Evolutionary conservation across 2,797 vertebrate species (phyloP).

Genomic region (Phyllotis vaccarum): DNA sequence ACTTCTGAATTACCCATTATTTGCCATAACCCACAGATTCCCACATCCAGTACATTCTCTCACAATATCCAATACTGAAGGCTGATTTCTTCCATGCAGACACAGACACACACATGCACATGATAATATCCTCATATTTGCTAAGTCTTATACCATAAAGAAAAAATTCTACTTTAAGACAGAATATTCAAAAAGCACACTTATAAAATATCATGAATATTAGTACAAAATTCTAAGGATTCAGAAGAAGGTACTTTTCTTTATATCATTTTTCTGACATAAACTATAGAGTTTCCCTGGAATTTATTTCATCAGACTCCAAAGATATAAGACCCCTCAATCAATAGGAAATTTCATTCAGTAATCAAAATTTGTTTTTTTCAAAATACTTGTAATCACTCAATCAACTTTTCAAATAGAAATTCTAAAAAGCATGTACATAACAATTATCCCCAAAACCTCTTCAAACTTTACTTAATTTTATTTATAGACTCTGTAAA

Average conservation of each 20-base stretch:
- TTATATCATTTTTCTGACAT: conserved; percentile 28
- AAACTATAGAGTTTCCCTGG: conserved; percentile 48
- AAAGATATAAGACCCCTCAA: conserved; percentile 19
- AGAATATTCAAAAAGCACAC: conserved; percentile 25
- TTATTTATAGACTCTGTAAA: conserved; percentile 74
- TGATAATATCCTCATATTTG: conserved; percentile 25
- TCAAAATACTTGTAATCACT: conserved; percentile 44
- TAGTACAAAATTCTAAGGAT: not conserved
- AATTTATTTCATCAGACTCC: conserved; percentile 44
- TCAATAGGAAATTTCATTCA: conserved; percentile 3
- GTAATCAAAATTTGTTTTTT: conserved; percentile 39
- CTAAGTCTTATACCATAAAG: conserved; percentile 35
- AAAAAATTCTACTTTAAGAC: conserved; percentile 31
- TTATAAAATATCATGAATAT: not conserved
- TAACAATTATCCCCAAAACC: conserved; percentile 28
- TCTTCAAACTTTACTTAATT: conserved; percentile 77
- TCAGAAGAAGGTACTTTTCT: conserved; percentile 27
- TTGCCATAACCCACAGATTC: conserved; percentile 1
- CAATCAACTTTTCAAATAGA: conserved; percentile 47
- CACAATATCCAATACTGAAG: conserved; percentile 43
- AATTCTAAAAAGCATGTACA: conserved; percentile 37
- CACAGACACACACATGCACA: not conserved
- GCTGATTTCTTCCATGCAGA: conserved; percentile 45
- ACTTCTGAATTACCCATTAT: conserved; percentile 60
- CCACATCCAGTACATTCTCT: not conserved